These are phyloP conservation scores for Pollicipes pollicipes DNA, from an alignment of 1,140 invertebrate species.

Conservation along the genomic window DNA sequence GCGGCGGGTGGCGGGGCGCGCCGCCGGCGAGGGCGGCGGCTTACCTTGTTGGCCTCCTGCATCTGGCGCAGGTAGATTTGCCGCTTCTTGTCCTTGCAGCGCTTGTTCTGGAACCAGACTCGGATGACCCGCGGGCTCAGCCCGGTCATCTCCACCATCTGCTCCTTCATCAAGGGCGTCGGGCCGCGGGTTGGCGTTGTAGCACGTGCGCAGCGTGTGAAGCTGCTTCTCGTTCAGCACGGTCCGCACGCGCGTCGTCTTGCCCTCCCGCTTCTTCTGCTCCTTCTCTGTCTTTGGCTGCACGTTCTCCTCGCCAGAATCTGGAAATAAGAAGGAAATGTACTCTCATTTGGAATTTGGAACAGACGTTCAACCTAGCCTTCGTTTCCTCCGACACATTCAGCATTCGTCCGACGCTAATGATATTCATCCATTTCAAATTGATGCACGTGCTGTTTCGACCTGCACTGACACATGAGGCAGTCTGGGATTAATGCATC, in stretches of 20 bases:
- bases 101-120: slow-evolving; percentile 98
- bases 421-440: too few species aligned
- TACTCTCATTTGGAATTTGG: too few species aligned
- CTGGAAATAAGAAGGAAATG: not conserved
- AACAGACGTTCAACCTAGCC: too few species aligned
- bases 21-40: too few species aligned
- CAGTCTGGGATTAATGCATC: too few species aligned
- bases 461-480: too few species aligned
- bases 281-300: not conserved
- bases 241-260: slow-evolving; percentile 89
- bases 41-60: slow-evolving; percentile 63
- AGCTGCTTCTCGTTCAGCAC: slow-evolving; percentile 97
- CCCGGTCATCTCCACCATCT: slow-evolving; percentile 95
- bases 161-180: slow-evolving; percentile 99
- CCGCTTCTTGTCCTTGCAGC: slow-evolving; percentile 98
- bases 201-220: slow-evolving; percentile 78
- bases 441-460: too few species aligned
- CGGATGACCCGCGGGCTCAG: slow-evolving; percentile 87
- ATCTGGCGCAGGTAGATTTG: slow-evolving; percentile 92
- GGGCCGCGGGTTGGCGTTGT: slow-evolving; percentile 89
- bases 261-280: slow-evolving; percentile 44
- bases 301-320: slow-evolving; percentile 3
- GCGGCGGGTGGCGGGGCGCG: too few species aligned
- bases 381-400: too few species aligned
- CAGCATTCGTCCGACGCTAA: too few species aligned